phyloP scores from a whole-genome alignment of 2,797 vertebrate species.

The Poeciliopsis infans region DNA sequence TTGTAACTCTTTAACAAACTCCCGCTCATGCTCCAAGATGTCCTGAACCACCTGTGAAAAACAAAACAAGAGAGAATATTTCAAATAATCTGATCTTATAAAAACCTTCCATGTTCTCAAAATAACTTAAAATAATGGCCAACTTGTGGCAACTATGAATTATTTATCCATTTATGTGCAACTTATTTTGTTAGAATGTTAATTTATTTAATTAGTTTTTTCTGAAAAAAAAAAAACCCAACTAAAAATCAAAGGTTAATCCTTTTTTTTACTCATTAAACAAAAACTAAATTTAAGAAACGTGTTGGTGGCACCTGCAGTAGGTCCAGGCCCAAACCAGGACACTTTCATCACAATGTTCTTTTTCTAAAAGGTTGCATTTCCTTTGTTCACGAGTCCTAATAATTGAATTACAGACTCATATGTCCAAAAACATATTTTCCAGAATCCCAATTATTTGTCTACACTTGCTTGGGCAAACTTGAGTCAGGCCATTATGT shows the following conservation, averaged over 20 bases:
- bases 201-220: background rate
- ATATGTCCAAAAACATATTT: background rate
- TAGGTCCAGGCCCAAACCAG: background rate
- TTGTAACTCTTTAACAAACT: conserved; percentile 95
- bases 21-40: conserved; percentile 95
- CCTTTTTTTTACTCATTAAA: background rate
- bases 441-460: background rate
- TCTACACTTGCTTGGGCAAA: background rate
- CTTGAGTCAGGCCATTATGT: background rate
- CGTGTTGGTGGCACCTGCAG: no score
- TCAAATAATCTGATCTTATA: background rate
- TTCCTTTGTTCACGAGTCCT: background rate
- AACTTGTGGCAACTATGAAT: background rate
- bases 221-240: background rate
- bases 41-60: conserved; percentile 92
- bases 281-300: background rate
- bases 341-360: background rate
- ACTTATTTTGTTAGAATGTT: background rate
- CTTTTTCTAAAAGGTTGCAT: background rate
- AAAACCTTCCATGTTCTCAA: background rate
- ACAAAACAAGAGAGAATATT: conserved; percentile 11
- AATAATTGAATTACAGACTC: background rate
- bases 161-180: background rate
- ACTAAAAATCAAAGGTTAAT: background rate
- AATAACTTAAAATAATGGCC: background rate